These are phyloP conservation scores for Cydia amplana DNA, from an alignment of 1,140 invertebrate species.

Conservation along the genomic window DNA sequence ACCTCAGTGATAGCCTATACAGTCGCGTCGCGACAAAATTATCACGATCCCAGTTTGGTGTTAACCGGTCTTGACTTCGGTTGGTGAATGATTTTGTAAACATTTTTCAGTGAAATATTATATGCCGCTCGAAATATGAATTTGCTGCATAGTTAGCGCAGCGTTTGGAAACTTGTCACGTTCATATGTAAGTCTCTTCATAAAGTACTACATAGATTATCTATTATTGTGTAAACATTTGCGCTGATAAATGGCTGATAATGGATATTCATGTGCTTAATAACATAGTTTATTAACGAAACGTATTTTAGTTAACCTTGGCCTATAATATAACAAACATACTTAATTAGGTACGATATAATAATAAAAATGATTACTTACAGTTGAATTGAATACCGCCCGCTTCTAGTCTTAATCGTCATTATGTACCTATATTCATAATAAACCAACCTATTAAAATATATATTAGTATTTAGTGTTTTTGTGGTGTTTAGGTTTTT, in stretches of 20 bases:
- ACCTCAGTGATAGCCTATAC: conserved; percentile 5
- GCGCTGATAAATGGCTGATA: background rate
- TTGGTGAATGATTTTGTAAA: background rate
- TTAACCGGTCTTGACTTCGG: background rate
- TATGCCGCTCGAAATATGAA: background rate
- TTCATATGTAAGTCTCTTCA: background rate
- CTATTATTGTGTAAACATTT: conserved; percentile 5
- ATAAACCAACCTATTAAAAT: too few species aligned
- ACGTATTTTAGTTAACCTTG: background rate
- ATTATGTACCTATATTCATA: too few species aligned
- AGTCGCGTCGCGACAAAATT: background rate
- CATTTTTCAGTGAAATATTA: background rate
- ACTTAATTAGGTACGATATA: too few species aligned
- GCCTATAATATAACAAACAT: background rate
- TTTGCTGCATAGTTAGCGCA: background rate
- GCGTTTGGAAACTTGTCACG: background rate
- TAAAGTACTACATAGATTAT: background rate
- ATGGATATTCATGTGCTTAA: background rate
- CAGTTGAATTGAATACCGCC: too few species aligned
- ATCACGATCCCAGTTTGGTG: conserved; percentile 5
- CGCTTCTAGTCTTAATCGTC: too few species aligned
- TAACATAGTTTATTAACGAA: background rate
- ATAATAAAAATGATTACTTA: too few species aligned
- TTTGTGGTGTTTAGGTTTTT: background rate
- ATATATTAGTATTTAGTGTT: too few species aligned